Percentiles rank a stretch among this genome's conserved stretches.
Conservation (phyloP, 1,140 invertebrate genomes). For the Trichoplusia ni region DNA sequence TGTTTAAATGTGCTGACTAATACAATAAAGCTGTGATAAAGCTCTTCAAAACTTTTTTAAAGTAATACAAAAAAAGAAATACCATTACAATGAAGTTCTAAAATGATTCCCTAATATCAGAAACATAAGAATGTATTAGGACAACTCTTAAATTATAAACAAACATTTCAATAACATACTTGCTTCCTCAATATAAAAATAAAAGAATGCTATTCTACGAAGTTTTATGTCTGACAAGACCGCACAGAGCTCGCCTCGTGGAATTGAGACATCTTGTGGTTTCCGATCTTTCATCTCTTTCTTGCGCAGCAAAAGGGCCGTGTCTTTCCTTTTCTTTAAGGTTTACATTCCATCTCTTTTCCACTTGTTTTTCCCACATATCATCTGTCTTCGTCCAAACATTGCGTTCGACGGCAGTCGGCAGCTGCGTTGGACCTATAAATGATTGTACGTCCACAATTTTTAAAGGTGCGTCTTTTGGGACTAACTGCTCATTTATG, state of each 20-base stretch:
- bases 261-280: slow-evolving; percentile 82
- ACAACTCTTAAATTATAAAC: slow-evolving; percentile 25
- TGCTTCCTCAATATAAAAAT: slow-evolving; percentile 50
- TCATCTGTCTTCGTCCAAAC: slow-evolving; percentile 77
- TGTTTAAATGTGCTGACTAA: no score
- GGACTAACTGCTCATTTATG: slow-evolving; percentile 33
- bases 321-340: slow-evolving; percentile 69
- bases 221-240: slow-evolving; percentile 72
- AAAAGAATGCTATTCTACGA: slow-evolving; percentile 70
- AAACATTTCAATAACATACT: slow-evolving; percentile 44
- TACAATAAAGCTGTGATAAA: no score
- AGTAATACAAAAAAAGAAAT: neutral
- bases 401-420: slow-evolving; percentile 67
- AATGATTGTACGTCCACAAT: slow-evolving; percentile 74
- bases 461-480: slow-evolving; percentile 54
- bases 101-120: neutral
- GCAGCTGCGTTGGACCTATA: slow-evolving; percentile 77
- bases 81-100: neutral
- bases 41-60: no score
- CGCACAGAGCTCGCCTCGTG: slow-evolving; percentile 75
- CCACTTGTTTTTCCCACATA: slow-evolving; percentile 63
- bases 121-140: neutral
- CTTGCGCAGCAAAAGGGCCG: slow-evolving; percentile 44
- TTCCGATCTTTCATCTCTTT: slow-evolving; percentile 75
- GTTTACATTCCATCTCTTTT: slow-evolving; percentile 68